Evolutionary conservation across 2,797 vertebrate genomes (phyloP).

Genomic region (Esox lucius): DNA sequence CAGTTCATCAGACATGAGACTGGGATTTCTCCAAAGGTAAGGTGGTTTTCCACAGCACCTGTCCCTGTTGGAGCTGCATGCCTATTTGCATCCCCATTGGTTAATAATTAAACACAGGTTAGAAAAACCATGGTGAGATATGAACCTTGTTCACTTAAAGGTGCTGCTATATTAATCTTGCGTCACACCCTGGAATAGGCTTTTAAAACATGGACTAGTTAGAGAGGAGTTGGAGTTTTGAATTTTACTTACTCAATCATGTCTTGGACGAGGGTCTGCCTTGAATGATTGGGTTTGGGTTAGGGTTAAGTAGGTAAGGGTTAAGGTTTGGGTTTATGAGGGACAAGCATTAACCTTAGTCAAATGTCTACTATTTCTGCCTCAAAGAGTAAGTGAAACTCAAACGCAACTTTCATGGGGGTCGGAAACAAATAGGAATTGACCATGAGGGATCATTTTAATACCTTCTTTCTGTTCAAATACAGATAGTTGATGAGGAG

Average conservation of each 20-base stretch:
- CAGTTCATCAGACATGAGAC: constrained; percentile 89
- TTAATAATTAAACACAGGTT: constrained; percentile 21
- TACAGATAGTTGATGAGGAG: constrained; percentile 86
- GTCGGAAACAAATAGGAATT: no score
- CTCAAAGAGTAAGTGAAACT: no score
- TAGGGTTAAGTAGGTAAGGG: no score
- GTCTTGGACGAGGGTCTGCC: no score
- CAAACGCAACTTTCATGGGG: no score
- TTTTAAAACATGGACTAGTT: not conserved
- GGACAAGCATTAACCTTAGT: no score
- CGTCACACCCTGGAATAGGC: not conserved
- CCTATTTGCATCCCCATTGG: not conserved
- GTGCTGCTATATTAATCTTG: not conserved
- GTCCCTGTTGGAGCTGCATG: not conserved
- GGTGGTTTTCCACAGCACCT: not conserved
- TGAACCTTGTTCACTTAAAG: constrained; percentile 5
- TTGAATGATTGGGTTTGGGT: no score
- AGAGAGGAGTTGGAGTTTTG: not conserved
- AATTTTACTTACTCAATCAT: no score
- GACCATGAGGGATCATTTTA: not conserved
- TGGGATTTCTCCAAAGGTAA: constrained; percentile 85
- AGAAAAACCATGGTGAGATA: not conserved
- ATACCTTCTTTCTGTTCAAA: not conserved
- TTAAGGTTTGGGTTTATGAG: no score
- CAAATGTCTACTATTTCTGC: no score